These are phyloP conservation scores for Ictalurus punctatus DNA, from an alignment of 2,113 vertebrate species.

Conservation along the genomic window DNA sequence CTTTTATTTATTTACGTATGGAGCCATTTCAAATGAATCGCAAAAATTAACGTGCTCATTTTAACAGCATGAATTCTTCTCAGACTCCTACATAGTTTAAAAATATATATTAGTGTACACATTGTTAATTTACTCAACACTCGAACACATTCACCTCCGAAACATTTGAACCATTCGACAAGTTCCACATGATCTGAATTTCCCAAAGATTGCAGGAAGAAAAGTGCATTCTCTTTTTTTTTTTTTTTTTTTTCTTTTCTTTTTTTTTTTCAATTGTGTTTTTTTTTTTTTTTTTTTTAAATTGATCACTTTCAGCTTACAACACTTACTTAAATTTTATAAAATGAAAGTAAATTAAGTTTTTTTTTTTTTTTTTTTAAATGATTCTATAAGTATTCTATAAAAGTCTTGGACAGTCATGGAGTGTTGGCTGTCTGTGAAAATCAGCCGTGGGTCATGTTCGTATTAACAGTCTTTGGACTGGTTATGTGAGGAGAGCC, in stretches of 20 bases:
- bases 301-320: not conserved
- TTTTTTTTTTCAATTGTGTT: too few relatives aligned
- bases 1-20: too few relatives aligned
- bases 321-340: not conserved
- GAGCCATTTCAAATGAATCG: too few relatives aligned
- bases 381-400: not conserved
- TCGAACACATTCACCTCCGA: not conserved
- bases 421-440: not conserved
- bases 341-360: not conserved
- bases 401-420: not conserved
- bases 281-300: not conserved
- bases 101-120: too few relatives aligned
- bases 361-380: too few relatives aligned
- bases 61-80: not conserved
- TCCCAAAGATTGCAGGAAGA: not conserved
- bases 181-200: not conserved
- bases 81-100: not conserved
- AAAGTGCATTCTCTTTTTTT: not conserved
- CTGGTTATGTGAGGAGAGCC: not conserved
- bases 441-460: not conserved
- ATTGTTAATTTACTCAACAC: not conserved
- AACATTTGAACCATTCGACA: too few relatives aligned
- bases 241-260: not conserved
- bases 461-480: not conserved
- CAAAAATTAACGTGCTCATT: too few relatives aligned